Base-by-base conservation (phyloP, 2,113 vertebrate genomes). In the Chlorocebus sabaeus region DNA sequence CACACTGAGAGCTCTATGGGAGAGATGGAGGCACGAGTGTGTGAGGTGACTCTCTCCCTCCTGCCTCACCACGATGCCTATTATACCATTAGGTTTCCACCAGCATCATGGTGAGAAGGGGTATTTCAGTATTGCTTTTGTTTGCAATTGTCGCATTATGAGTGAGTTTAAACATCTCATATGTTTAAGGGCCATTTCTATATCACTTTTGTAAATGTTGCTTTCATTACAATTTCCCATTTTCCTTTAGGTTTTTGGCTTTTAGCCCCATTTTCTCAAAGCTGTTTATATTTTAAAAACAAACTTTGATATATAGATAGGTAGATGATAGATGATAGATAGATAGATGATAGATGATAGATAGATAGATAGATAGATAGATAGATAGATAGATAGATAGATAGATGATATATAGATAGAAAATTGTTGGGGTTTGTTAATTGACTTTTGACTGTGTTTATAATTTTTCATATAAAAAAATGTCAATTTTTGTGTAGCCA, bases 1-100 rank as follows among this genome's bases (percentile, higher is more conserved):
- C 5, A 1, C 4, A 3, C 10, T 30, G 43, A 0, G 3, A 11
- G 0, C 23, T 9, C 17, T 11, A 32, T 11, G 32, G 30, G n/a
- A 48, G 35, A 48, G 48, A 73, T 4, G 10, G 12, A 9, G 14
- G 7, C 40, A 3, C 1, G 6, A 6, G 32, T 9, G 38, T 3
- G 4, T 8, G 16, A 27, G 30, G 8, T 55, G 20, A 23, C 3
- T 6, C 0, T 43, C 22, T 23, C 59, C 35, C 5, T 8, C 5
- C 43, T 20, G 55, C 30, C 76, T 18, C 22, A 3, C 25, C 40
- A 8, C 6, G 0, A 4, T 1, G 14, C 5, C 6, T 3, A 25
- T 40, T 50, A 50, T 1, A 2, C 18, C 3, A 2, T 45, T 2
- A 45, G 20, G 6, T 27, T 50, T 13, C 45, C 40, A 12, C 55